These are phyloP conservation scores for Todiramphus chloris DNA, from an alignment of 2,113 vertebrate genomes.

Conservation along the genomic window DNA sequence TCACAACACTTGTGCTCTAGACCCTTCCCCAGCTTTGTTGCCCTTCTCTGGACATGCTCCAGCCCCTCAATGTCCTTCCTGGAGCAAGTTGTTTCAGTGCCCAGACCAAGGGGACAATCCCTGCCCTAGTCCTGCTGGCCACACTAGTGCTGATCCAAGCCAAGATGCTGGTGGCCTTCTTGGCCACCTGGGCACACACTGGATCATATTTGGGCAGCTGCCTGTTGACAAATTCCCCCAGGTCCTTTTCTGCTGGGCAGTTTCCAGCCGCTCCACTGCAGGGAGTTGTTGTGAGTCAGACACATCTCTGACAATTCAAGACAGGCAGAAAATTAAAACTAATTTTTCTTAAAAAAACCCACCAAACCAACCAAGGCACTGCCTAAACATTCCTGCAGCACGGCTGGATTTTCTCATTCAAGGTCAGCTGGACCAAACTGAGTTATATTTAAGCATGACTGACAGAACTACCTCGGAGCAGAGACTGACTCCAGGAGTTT, in stretches of 20 bases:
- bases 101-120: too few relatives aligned
- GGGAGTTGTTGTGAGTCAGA: too few relatives aligned
- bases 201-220: background rate
- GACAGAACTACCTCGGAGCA: background rate
- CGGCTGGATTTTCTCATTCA: background rate
- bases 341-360: background rate
- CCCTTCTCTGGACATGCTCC: too few relatives aligned
- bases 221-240: too few relatives aligned
- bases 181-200: background rate
- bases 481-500: rapidly evolving
- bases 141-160: too few relatives aligned
- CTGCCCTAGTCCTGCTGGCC: too few relatives aligned
- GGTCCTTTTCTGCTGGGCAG: background rate
- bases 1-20: too few relatives aligned
- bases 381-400: background rate
- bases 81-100: too few relatives aligned
- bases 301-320: background rate
- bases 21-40: too few relatives aligned
- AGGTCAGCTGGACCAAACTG: rapidly evolving
- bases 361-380: background rate
- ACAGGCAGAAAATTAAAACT: background rate
- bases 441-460: background rate
- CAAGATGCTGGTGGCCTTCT: too few relatives aligned
- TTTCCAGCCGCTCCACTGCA: background rate
- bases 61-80: too few relatives aligned